Percentiles rank a stretch among this genome's conserved stretches.
Conservation (phyloP, 2,797 vertebrate genomes). For the Sebastiscus albofasciatus region DNA sequence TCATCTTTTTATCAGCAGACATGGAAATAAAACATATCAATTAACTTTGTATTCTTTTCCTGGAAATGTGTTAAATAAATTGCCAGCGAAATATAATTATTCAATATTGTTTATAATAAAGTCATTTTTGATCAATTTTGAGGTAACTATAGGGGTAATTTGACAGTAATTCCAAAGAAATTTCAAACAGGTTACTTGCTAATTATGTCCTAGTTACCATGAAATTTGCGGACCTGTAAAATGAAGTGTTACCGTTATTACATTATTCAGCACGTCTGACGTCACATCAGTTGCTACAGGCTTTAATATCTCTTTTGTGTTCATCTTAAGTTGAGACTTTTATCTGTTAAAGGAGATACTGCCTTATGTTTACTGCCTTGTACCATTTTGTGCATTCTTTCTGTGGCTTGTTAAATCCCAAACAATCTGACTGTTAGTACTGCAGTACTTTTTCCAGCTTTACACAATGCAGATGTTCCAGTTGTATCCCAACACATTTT, state of each 20-base stretch:
- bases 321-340: neutral
- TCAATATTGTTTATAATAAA: too few species aligned
- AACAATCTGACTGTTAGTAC: slow-evolving; percentile 32
- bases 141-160: too few species aligned
- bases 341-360: slow-evolving; percentile 1
- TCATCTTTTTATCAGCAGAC: too few species aligned
- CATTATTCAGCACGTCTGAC: neutral
- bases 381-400: slow-evolving; percentile 37
- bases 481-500: neutral
- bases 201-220: too few species aligned
- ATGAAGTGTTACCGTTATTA: neutral
- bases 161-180: too few species aligned
- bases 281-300: neutral
- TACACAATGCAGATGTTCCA: neutral
- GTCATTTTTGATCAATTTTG: too few species aligned
- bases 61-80: too few species aligned
- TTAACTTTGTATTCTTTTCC: too few species aligned
- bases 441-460: slow-evolving; percentile 2
- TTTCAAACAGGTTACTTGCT: too few species aligned
- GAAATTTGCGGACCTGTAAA: too few species aligned
- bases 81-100: too few species aligned
- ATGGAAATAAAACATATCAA: too few species aligned
- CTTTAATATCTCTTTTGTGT: neutral
- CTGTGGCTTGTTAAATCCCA: slow-evolving; percentile 17
- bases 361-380: slow-evolving; percentile 57